Evolutionary conservation across 37 sponge, comb jelly and placozoan species (phyloP).

Genomic region (Aplysina aerophoba): DNA sequence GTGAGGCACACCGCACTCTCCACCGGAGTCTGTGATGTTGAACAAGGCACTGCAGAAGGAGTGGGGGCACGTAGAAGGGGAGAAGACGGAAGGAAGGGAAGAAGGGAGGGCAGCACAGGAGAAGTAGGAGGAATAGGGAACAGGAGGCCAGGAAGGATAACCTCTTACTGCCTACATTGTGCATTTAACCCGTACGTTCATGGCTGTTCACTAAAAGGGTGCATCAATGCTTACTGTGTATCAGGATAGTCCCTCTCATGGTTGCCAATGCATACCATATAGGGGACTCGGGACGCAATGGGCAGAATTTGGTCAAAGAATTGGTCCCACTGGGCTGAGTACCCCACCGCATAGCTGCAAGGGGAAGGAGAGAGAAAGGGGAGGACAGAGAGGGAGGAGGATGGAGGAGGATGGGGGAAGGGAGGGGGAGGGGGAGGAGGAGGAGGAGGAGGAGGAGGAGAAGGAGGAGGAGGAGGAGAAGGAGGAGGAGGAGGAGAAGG

Average conservation of each 20-base stretch:
- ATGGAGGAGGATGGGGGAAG: not conserved
- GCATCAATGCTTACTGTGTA: conserved; percentile 46
- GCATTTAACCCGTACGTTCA: too few species aligned
- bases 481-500: not conserved
- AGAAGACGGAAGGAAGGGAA: not conserved
- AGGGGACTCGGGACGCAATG: conserved; percentile 55
- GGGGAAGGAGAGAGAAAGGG: conserved; percentile 13
- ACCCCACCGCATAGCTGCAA: conserved; percentile 5
- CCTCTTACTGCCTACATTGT: too few species aligned
- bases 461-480: not conserved
- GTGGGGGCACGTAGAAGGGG: not conserved
- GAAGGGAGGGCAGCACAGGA: not conserved
- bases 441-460: not conserved
- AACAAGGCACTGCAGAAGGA: conserved; percentile 10
- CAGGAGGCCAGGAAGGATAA: not conserved
- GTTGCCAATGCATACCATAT: conserved; percentile 78
- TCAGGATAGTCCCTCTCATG: conserved; percentile 74
- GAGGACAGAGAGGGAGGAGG: not conserved
- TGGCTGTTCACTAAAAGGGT: too few species aligned
- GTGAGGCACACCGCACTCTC: conserved; percentile 84
- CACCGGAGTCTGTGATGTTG: conserved; percentile 64
- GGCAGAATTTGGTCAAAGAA: conserved; percentile 67
- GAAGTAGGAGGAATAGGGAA: not conserved
- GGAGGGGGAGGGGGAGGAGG: not conserved
- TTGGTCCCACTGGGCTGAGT: conserved; percentile 74